Conservation (phyloP, 2,888 invertebrate genomes). For the Orthonychiurus folsomi region DNA sequence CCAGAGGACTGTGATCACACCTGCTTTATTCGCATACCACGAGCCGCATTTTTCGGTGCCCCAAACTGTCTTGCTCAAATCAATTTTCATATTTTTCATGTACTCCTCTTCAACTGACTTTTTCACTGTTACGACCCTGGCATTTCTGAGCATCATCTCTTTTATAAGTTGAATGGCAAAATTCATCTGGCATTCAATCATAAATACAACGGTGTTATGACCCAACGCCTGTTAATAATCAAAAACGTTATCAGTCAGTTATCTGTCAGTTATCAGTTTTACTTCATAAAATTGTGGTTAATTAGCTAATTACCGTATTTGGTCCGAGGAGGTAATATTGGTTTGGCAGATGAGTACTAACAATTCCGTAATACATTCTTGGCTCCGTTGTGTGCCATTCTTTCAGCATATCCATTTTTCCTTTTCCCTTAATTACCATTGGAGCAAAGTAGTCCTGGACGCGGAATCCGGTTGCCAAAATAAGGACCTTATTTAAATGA, state of each 20-base stretch:
- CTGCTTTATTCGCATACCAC: constrained; percentile 26
- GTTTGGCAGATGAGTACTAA: constrained; percentile 20
- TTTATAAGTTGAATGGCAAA: constrained; percentile 21
- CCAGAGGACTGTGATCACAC: constrained; percentile 24
- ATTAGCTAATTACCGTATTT: constrained; percentile 20
- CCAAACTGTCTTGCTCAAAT: constrained; percentile 28
- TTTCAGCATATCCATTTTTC: constrained; percentile 20
- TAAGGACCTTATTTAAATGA: constrained; percentile 21
- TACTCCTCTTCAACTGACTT: constrained; percentile 21
- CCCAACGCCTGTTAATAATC: constrained; percentile 15
- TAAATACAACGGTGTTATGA: constrained; percentile 14
- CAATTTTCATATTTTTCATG: not conserved
- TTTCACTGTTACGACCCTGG: constrained; percentile 17
- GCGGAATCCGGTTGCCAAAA: constrained; percentile 32
- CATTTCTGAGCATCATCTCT: constrained; percentile 21
- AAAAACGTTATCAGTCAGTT: not conserved
- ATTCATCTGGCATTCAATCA: constrained; percentile 26
- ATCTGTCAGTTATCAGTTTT: not conserved
- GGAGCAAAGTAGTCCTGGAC: constrained; percentile 34
- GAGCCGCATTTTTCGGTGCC: constrained; percentile 22
- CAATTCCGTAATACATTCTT: constrained; percentile 22
- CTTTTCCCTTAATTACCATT: constrained; percentile 20
- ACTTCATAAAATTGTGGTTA: not conserved
- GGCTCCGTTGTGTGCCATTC: constrained; percentile 27
- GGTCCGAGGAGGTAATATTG: constrained; percentile 30